Percentiles rank a stretch among this genome's conserved stretches.
Conservation (phyloP, 2,113 vertebrate genomes). For the Xyliphius kryptos region DNA sequence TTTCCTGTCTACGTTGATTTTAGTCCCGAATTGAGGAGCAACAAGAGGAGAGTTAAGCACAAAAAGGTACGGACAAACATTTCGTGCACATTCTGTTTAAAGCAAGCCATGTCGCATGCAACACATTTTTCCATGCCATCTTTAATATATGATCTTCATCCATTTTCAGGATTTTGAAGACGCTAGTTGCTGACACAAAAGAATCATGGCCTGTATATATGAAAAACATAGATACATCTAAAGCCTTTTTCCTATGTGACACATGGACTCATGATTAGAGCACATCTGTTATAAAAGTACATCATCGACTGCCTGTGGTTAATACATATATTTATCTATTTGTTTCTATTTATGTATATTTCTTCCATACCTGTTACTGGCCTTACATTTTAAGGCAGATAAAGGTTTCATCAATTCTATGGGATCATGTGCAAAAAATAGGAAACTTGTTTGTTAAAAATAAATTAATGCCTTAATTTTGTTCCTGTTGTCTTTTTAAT, state of each 20-base stretch:
- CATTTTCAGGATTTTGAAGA: constrained; percentile 29
- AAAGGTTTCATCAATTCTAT: constrained; percentile 27
- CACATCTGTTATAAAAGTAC: constrained; percentile 9
- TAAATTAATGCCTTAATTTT: constrained; percentile 46
- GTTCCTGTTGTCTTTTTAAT: constrained; percentile 48
- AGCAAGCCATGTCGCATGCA: not conserved
- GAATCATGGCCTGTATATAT: constrained; percentile 37
- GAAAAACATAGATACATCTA: constrained; percentile 24
- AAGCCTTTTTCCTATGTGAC: constrained; percentile 25
- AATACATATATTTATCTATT: constrained; percentile 23
- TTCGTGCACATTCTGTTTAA: constrained; percentile 30
- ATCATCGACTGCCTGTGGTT: constrained; percentile 37
- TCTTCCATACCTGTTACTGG: constrained; percentile 49
- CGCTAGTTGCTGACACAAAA: constrained; percentile 15
- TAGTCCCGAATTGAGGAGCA: too few relatives aligned
- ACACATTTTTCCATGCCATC: not conserved
- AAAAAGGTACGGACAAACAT: constrained; percentile 40
- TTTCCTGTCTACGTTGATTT: too few relatives aligned
- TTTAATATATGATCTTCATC: not conserved
- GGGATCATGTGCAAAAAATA: constrained; percentile 30
- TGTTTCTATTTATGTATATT: constrained; percentile 36
- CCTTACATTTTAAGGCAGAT: constrained; percentile 20
- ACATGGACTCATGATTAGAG: constrained; percentile 18
- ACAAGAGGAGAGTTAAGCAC: constrained; percentile 40
- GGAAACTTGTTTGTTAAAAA: constrained; percentile 61